Evolutionary conservation across 2,888 invertebrate species (phyloP).

Genomic region (Cerastis rubricosa): DNA sequence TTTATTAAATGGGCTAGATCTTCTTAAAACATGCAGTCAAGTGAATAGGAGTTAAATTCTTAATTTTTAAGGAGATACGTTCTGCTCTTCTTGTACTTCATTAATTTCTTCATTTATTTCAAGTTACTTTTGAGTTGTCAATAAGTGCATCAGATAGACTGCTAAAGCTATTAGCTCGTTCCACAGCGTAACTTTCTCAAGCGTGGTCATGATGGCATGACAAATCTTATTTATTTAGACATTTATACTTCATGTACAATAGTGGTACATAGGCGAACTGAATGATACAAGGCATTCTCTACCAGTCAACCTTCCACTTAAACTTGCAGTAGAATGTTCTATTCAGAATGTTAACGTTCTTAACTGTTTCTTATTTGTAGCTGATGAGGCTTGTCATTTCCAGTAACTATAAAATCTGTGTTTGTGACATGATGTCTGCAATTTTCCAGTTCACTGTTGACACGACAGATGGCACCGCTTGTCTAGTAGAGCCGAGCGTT

Average conservation of each 20-base stretch:
- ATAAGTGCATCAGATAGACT: neutral
- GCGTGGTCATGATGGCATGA: neutral
- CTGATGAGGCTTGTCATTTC: neutral
- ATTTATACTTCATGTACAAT: no score
- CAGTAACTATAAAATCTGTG: neutral
- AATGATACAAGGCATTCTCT: no score
- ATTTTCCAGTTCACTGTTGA: conserved; percentile 6
- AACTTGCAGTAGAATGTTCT: no score
- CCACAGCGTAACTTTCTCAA: neutral
- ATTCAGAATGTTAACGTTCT: no score
- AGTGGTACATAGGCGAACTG: no score
- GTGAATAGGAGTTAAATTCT: neutral
- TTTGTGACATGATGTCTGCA: neutral
- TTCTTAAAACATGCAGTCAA: neutral
- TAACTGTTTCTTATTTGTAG: neutral
- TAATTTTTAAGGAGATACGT: neutral
- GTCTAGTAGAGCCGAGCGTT: neutral
- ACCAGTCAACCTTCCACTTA: no score
- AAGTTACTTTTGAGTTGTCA: neutral
- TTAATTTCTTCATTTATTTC: neutral
- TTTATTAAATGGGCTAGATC: neutral
- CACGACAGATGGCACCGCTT: conserved; percentile 30
- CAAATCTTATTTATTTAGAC: no score
- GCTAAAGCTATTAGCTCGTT: neutral
- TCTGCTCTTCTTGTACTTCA: neutral